These are phyloP conservation scores for Daphoenositta chrysoptera DNA, from an alignment of 2,113 vertebrate genomes.

Conservation along the genomic window DNA sequence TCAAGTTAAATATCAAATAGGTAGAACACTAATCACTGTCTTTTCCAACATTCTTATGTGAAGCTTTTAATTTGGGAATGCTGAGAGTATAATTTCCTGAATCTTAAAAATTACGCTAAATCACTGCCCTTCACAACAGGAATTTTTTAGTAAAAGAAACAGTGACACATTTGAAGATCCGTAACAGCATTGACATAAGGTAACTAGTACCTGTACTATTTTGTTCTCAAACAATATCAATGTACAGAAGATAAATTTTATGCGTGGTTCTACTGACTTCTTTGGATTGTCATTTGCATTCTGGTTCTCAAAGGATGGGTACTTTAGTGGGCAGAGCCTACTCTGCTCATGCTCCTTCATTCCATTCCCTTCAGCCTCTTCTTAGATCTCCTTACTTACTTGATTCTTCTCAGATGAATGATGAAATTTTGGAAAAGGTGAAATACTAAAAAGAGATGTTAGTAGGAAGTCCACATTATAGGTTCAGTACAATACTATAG, in stretches of 20 bases:
- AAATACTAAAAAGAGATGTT: background rate
- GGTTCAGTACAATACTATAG: background rate
- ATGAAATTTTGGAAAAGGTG: background rate
- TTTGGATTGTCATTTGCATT: background rate
- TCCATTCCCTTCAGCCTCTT: background rate
- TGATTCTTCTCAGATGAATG: background rate
- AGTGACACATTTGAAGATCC: background rate
- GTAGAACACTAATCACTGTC: background rate
- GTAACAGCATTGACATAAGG: background rate
- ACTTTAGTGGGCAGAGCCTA: background rate
- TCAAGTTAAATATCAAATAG: background rate
- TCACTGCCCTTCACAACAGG: background rate
- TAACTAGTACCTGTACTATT: background rate
- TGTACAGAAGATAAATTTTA: background rate
- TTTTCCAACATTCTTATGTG: background rate
- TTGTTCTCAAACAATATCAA: background rate
- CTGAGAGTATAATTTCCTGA: background rate
- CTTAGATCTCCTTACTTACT: background rate
- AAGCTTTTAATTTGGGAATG: background rate
- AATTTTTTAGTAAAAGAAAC: background rate
- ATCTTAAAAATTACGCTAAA: background rate
- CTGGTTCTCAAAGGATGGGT: background rate
- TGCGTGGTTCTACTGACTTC: background rate
- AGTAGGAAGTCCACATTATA: background rate
- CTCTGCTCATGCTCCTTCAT: background rate